A percentile compares a stretch with the other conserved stretches of the same genome.
Evolutionary conservation across 2,113 vertebrate genomes (phyloP).

Genomic region (Triplophysa siluroides): DNA sequence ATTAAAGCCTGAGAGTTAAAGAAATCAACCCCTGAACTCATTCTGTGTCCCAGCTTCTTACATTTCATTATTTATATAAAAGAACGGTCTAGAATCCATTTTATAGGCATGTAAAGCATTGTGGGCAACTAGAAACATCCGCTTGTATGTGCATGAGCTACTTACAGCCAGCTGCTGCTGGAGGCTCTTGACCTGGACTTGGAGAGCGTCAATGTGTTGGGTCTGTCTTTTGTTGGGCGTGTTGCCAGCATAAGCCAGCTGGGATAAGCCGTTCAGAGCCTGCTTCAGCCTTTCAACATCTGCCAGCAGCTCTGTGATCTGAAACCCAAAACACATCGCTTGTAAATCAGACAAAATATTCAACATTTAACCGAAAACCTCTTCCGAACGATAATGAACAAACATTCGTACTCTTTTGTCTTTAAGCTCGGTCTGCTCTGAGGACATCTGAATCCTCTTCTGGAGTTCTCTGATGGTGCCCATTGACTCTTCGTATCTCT

Average conservation of each 20-base stretch:
- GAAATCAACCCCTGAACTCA: neutral
- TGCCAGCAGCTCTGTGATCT: slow-evolving; percentile 92
- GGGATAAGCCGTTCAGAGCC: slow-evolving; percentile 89
- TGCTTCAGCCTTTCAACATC: slow-evolving; percentile 92
- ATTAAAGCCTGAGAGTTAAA: neutral
- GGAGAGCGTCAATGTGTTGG: slow-evolving; percentile 85
- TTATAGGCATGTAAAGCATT: neutral
- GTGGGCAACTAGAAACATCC: neutral
- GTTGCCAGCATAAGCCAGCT: slow-evolving; percentile 83
- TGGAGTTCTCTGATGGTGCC: slow-evolving; percentile 86
- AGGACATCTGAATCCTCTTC: slow-evolving; percentile 87
- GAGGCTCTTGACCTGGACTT: slow-evolving; percentile 85
- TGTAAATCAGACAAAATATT: slow-evolving; percentile 21
- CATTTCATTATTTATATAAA: slow-evolving; percentile 2
- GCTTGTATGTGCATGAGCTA: slow-evolving; percentile 49
- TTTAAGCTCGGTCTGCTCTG: slow-evolving; percentile 90
- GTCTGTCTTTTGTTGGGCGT: slow-evolving; percentile 84
- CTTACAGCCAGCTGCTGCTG: slow-evolving; percentile 96
- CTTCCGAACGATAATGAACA: neutral
- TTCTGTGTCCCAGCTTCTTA: slow-evolving; percentile 14
- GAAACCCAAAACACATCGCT: slow-evolving; percentile 41
- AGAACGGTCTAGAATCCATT: neutral
- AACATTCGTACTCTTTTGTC: slow-evolving; percentile 86
- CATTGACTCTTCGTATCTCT: slow-evolving; percentile 84
- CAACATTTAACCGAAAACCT: neutral